Percentiles rank a stretch among this genome's conserved stretches.
Evolutionary conservation across 2,797 vertebrate species (phyloP).

Genomic region (Carduelis carduelis): DNA sequence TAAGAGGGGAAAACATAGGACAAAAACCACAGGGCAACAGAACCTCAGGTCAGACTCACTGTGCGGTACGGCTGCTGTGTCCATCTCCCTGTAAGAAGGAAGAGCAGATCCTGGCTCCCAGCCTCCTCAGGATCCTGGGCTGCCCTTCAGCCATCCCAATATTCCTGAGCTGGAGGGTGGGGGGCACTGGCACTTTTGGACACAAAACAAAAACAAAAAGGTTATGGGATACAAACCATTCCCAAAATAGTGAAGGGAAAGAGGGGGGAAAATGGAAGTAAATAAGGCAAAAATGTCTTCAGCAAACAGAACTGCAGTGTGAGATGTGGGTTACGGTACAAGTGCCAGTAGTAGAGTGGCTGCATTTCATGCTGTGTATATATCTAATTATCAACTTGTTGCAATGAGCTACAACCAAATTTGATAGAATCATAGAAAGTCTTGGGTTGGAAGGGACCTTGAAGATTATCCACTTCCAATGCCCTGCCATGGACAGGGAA

Average conservation of each 20-base stretch:
- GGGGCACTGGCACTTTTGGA: not conserved
- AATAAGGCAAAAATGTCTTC: not conserved
- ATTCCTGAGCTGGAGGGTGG: rapidly evolving
- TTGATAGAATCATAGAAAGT: not conserved
- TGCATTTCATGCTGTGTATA: rapidly evolving
- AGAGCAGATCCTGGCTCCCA: too few relatives aligned
- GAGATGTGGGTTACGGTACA: rapidly evolving
- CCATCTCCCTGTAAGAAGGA: rapidly evolving
- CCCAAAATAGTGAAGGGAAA: not conserved
- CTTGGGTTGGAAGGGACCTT: not conserved
- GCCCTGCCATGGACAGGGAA: not conserved
- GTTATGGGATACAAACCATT: too few relatives aligned
- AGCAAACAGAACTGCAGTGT: not conserved
- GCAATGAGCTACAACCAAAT: not conserved
- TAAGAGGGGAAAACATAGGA: too few relatives aligned
- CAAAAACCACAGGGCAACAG: not conserved
- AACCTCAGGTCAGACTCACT: not conserved
- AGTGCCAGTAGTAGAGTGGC: not conserved
- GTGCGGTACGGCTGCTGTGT: rapidly evolving
- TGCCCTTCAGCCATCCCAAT: rapidly evolving
- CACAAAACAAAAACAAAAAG: not conserved
- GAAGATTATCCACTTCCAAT: not conserved
- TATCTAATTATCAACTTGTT: not conserved
- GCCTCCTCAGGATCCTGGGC: rapidly evolving
- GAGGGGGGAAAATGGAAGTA: rapidly evolving